A percentile compares a stretch with the other conserved stretches of the same genome.
These are phyloP conservation scores for Diarsia dahlii DNA, from an alignment of 2,888 invertebrate genomes.

Conservation along the genomic window DNA sequence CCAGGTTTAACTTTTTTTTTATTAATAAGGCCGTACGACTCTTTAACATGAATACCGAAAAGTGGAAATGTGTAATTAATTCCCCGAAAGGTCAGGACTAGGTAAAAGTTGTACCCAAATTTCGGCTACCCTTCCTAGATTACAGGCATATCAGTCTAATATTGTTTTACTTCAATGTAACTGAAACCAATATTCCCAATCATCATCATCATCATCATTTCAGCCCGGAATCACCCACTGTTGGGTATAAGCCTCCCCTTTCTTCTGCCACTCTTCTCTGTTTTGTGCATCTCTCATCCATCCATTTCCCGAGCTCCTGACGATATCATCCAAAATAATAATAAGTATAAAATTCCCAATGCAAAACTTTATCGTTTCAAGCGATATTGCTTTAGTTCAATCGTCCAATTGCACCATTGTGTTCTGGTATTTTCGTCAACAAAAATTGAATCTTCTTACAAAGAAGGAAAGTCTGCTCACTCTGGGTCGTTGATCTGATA, in stretches of 20 bases:
- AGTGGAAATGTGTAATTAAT: background rate
- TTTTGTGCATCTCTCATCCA: too few species aligned
- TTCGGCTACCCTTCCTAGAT: background rate
- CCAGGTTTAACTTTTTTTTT: too few species aligned
- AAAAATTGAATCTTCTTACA: constrained; percentile 12
- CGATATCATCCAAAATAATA: too few species aligned
- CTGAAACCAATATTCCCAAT: constrained; percentile 1
- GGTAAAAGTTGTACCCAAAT: background rate
- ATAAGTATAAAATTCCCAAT: background rate
- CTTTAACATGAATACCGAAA: background rate
- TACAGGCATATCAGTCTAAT: background rate
- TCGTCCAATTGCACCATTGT: constrained; percentile 1
- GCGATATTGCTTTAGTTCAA: background rate
- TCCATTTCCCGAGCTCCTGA: too few species aligned
- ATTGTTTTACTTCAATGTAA: background rate
- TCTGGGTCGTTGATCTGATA: constrained; percentile 30
- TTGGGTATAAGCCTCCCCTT: too few species aligned
- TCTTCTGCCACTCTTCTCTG: too few species aligned
- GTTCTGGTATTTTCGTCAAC: background rate
- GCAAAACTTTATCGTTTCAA: constrained; percentile 1
- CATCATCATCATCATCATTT: too few species aligned
- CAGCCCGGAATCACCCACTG: too few species aligned
- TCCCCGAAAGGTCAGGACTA: background rate
- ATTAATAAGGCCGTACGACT: too few species aligned
- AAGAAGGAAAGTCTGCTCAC: constrained; percentile 9